phyloP scores from a whole-genome alignment of 2,888 invertebrate species.

The Scaptomyza caliginosa region DNA sequence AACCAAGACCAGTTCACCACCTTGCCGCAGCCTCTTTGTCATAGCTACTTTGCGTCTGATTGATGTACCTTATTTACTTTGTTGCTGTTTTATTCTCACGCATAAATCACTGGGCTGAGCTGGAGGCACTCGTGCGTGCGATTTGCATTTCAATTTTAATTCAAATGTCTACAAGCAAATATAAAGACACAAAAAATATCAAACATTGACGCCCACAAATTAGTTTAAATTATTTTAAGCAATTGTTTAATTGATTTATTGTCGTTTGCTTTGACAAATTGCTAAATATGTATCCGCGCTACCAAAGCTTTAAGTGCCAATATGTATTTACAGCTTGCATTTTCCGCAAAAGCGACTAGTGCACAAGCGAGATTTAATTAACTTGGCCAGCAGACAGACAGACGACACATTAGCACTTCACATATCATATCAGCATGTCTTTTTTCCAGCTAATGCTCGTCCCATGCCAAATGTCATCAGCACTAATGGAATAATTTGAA shows the following conservation, averaged over 20 bases:
- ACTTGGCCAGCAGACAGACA: constrained; percentile 34
- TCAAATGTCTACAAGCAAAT: constrained; percentile 6
- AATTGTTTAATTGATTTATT: constrained; percentile 34
- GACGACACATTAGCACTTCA: constrained; percentile 52
- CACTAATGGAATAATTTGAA: constrained; percentile 79
- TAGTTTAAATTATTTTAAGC: constrained; percentile 35
- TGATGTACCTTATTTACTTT: constrained; percentile 49
- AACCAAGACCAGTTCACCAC: not conserved
- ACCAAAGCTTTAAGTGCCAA: not conserved
- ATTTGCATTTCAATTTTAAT: constrained; percentile 63
- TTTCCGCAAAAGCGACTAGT: constrained; percentile 6
- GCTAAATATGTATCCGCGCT: constrained; percentile 7
- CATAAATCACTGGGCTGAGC: constrained; percentile 50
- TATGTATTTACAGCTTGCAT: not conserved
- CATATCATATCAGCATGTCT: constrained; percentile 42
- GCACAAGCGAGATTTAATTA: constrained; percentile 24
- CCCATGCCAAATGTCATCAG: constrained; percentile 69
- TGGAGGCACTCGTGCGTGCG: constrained; percentile 52
- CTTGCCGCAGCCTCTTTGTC: constrained; percentile 2
- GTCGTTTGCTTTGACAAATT: constrained; percentile 48
- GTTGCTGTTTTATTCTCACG: constrained; percentile 21
- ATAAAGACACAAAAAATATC: not conserved
- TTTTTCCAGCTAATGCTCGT: not conserved
- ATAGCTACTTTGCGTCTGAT: constrained; percentile 50
- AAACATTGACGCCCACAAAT: constrained; percentile 38